Evolutionary conservation across 2,888 invertebrate species (phyloP), one percentile per base, ranked within the genome.

Genomic region (Hypsopygia costalis): DNA sequence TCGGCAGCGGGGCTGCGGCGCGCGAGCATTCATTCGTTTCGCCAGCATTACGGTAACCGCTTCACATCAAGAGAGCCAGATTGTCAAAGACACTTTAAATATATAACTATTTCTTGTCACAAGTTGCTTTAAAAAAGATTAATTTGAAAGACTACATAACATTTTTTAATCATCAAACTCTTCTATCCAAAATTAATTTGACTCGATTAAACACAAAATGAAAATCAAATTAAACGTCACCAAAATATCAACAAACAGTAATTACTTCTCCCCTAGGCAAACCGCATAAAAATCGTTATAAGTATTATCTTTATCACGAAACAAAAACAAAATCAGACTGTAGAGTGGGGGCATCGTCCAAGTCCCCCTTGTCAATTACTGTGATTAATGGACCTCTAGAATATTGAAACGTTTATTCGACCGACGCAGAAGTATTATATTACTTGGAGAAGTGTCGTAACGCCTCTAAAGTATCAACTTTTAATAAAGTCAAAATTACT

Each of bases 351-450:
- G 52, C 57, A 61, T 60, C 25, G 25, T 3, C 25, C 68, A 53
- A 70, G 72, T 73, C 68, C 78, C 78, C 75, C 65, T 71, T 81
- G 87, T 87, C 88, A 88, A 87, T 88, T 87, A 85, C 71, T 64
- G 72, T 85, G 86, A 87, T 87, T 85, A 88, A 87, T 88, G 86
- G 79, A 79, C 63, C 70, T 70, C 69, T 67, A 65, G 79, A 82
- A 85, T 85, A 88, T 87, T 85, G 83, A 83, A 88, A 81, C 81
- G 81, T 82, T 82, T 81, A 82, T 80, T 80, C 72, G 76, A 73
- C 71, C 76, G 69, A 69, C 69, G 70, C 72, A 69, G 75, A 81
- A 80, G 81, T 82, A 81, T 83, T 71, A 81, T 73, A 81, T 77
- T 76, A 79, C 79, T 76, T 73, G 55, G 62, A 62, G 65, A 75